Evolutionary conservation across 2,888 invertebrate species (phyloP).

Genomic region (Drosophila helvetica): DNA sequence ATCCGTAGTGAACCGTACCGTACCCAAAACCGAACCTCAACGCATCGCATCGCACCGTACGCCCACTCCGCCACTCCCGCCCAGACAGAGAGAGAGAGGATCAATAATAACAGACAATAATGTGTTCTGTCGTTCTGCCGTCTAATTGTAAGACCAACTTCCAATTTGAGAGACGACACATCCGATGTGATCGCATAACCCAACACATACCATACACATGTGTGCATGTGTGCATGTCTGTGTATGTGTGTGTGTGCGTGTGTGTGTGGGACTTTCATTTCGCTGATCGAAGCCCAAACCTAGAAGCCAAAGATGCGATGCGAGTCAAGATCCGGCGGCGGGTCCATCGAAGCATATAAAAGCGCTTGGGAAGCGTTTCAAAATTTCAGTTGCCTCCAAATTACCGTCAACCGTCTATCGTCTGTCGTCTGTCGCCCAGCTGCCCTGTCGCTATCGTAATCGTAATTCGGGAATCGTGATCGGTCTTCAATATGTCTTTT

Average conservation of each 20-base stretch:
- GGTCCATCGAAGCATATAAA: constrained; percentile 66
- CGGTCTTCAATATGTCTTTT: constrained; percentile 77
- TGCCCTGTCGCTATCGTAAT: background rate
- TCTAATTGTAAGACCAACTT: constrained; percentile 74
- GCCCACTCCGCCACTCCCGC: constrained; percentile 57
- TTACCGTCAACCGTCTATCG: constrained; percentile 39
- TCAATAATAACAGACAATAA: constrained; percentile 50
- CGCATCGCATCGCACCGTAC: constrained; percentile 31
- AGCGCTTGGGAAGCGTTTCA: constrained; percentile 53
- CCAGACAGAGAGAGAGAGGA: constrained; percentile 3
- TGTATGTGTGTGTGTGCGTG: constrained; percentile 11
- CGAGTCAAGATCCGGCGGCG: constrained; percentile 25
- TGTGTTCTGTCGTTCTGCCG: constrained; percentile 43
- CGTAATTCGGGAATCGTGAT: background rate
- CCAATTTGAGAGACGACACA: constrained; percentile 69
- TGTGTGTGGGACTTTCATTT: constrained; percentile 62
- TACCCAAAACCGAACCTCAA: constrained; percentile 4
- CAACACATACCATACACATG: constrained; percentile 11
- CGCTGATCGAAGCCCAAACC: constrained; percentile 43
- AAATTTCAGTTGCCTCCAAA: constrained; percentile 74
- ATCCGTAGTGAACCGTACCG: constrained; percentile 17
- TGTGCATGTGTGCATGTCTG: too few species aligned
- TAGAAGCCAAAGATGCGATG: constrained; percentile 44
- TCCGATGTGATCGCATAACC: constrained; percentile 62
- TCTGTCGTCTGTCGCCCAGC: constrained; percentile 19